Percentiles rank a stretch among this genome's conserved stretches.
phyloP scores from a whole-genome alignment of 1,140 invertebrate species.

The Zaprionus ghesquierei region DNA sequence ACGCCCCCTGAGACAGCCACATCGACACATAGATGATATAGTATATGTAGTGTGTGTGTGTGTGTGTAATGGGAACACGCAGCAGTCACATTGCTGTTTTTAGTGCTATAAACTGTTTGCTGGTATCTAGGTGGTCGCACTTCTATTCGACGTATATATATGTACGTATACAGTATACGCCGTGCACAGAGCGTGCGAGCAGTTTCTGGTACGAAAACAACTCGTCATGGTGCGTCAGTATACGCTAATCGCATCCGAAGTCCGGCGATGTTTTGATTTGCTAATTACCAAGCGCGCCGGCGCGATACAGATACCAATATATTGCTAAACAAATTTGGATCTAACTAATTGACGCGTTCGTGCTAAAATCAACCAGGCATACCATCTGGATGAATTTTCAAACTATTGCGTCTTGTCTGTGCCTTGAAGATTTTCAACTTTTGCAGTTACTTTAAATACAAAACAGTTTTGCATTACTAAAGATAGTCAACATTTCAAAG shows the following conservation, averaged over 20 bases:
- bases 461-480: too few species aligned
- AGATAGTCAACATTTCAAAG: too few species aligned
- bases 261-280: constrained; percentile 7
- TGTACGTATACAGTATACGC: background rate
- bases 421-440: too few species aligned
- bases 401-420: background rate
- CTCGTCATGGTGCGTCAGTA: background rate
- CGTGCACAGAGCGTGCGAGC: background rate
- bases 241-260: background rate
- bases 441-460: too few species aligned
- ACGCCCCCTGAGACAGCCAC: background rate
- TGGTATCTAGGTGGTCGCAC: background rate
- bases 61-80: background rate
- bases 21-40: background rate
- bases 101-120: background rate
- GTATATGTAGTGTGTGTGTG: background rate
- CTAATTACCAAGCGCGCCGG: constrained; percentile 4
- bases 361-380: background rate
- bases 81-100: background rate
- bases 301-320: constrained; percentile 1
- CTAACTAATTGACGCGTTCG: background rate
- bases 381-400: background rate
- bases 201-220: constrained; percentile 11
- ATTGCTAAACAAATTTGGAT: background rate
- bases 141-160: background rate